phyloP scores from a whole-genome alignment of 2,888 invertebrate genomes.

The Polymixis flavicincta region DNA sequence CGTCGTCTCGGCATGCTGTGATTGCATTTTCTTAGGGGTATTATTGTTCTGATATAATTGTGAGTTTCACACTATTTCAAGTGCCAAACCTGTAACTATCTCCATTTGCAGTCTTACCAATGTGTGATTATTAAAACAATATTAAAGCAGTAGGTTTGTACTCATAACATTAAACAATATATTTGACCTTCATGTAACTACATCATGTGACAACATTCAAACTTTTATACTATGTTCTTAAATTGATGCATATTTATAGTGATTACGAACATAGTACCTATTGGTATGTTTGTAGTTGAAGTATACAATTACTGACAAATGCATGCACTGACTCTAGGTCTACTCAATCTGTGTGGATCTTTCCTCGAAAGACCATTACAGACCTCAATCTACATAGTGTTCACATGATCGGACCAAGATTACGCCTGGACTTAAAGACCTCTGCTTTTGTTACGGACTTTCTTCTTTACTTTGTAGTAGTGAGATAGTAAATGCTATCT shows the following conservation, averaged over 20 bases:
- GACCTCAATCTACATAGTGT: too few species aligned
- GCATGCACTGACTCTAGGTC: too few species aligned
- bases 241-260: not conserved
- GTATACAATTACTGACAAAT: too few species aligned
- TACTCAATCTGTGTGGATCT: too few species aligned
- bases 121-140: not conserved
- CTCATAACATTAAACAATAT: constrained; percentile 9
- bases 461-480: too few species aligned
- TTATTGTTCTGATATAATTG: not conserved
- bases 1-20: too few species aligned
- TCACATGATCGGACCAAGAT: too few species aligned
- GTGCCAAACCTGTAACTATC: not conserved
- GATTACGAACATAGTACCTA: not conserved
- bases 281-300: too few species aligned
- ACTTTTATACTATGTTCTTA: constrained; percentile 9
- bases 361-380: too few species aligned
- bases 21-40: not conserved
- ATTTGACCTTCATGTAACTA: constrained; percentile 13
- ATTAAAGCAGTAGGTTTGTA: not conserved
- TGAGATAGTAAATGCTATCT: too few species aligned
- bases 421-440: too few species aligned
- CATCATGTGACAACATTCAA: constrained; percentile 1
- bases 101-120: not conserved
- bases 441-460: too few species aligned
- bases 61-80: not conserved